phyloP scores from a whole-genome alignment of 2,113 vertebrate genomes.

The Brachypteracias leptosomus region DNA sequence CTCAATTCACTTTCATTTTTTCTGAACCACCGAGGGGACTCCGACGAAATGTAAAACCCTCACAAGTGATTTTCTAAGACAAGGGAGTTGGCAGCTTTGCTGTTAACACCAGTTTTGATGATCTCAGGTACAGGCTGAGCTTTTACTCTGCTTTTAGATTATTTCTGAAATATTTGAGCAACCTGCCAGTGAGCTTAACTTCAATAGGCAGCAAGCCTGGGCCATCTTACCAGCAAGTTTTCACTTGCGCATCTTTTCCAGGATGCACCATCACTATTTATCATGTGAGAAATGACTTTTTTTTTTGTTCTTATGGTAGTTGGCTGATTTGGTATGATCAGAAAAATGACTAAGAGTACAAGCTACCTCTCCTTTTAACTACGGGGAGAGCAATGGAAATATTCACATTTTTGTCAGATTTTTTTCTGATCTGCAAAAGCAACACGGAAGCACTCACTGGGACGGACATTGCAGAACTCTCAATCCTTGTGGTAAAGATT shows the following conservation, averaged over 20 bases:
- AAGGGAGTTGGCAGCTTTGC: background rate
- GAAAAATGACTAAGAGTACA: background rate
- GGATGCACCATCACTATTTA: background rate
- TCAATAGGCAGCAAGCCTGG: background rate
- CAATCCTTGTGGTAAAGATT: fast-evolving
- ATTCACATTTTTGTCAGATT: background rate
- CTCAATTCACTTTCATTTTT: background rate
- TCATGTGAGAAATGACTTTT: background rate
- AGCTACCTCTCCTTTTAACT: background rate
- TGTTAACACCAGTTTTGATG: background rate
- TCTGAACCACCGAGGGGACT: background rate
- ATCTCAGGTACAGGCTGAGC: background rate
- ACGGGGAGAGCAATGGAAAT: background rate
- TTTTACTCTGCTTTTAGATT: background rate
- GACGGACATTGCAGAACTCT: background rate
- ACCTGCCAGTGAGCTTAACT: background rate
- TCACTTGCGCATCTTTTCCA: background rate
- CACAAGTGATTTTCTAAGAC: background rate
- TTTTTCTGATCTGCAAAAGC: background rate
- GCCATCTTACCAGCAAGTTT: background rate
- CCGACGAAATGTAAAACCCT: background rate
- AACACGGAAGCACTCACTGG: background rate
- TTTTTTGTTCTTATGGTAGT: background rate
- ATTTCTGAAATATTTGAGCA: background rate
- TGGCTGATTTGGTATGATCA: background rate